A percentile compares a stretch with the other conserved stretches of the same genome.
These are phyloP conservation scores for Luffia ferchaultella DNA, from an alignment of 2,888 invertebrate genomes.

Conservation along the genomic window DNA sequence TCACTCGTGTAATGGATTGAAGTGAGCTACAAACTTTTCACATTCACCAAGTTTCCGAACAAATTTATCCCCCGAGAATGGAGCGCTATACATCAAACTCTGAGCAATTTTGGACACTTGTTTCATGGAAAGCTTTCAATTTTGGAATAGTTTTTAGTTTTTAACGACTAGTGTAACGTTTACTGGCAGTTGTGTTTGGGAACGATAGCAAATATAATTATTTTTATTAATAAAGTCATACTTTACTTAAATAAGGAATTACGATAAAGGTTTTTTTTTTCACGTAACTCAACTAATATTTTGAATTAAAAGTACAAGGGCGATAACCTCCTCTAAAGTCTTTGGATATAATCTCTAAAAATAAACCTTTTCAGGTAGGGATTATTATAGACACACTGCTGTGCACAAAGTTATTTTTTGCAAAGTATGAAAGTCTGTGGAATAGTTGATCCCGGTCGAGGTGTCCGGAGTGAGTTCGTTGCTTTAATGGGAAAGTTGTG, in stretches of 20 bases:
- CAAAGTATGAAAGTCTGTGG: not conserved
- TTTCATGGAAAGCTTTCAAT: conserved; percentile 47
- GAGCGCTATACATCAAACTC: conserved; percentile 60
- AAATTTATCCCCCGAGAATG: conserved; percentile 61
- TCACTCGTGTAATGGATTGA: conserved; percentile 65
- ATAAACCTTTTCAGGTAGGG: too few species aligned
- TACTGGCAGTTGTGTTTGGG: too few species aligned
- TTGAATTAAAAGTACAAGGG: too few species aligned
- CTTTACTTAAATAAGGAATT: too few species aligned
- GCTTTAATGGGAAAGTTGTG: conserved; percentile 52
- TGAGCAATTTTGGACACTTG: conserved; percentile 59
- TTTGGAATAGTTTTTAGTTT: conserved; percentile 10
- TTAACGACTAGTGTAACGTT: not conserved
- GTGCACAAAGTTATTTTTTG: not conserved
- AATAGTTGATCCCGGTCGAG: conserved; percentile 26
- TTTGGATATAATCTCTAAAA: too few species aligned
- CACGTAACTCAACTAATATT: too few species aligned
- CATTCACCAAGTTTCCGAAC: conserved; percentile 62
- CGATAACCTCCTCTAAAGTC: too few species aligned
- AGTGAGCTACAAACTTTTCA: conserved; percentile 63
- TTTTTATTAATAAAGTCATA: too few species aligned
- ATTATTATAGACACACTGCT: too few species aligned
- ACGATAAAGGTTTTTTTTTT: too few species aligned
- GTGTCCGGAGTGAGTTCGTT: conserved; percentile 30
- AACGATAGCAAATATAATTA: too few species aligned